phyloP scores from a whole-genome alignment of 2,113 vertebrate species.

The Clarias macrocephalus region DNA sequence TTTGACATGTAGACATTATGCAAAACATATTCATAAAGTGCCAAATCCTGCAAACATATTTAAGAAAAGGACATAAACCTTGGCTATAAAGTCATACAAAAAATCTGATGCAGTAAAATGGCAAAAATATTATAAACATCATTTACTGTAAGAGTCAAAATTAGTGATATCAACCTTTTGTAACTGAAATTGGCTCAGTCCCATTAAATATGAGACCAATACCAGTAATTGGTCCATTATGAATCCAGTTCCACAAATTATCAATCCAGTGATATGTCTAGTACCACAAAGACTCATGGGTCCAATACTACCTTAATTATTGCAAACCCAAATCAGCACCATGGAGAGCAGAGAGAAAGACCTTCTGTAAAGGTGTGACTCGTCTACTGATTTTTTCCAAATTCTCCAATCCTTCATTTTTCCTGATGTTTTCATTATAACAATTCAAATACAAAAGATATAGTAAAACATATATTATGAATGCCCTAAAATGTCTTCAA shows the following conservation, averaged over 20 bases:
- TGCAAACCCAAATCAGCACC: constrained; percentile 34
- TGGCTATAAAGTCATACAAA: neutral
- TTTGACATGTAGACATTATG: neutral
- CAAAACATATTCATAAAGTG: neutral
- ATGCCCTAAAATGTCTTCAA: neutral
- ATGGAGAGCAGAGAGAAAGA: constrained; percentile 38
- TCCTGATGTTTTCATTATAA: too few relatives aligned
- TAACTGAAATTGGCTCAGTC: neutral
- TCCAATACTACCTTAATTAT: neutral
- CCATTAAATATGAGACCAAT: neutral
- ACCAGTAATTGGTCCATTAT: neutral
- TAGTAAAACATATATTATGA: neutral
- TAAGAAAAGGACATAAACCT: too few relatives aligned
- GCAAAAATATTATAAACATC: neutral
- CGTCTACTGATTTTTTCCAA: neutral
- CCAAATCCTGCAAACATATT: neutral
- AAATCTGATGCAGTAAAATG: neutral
- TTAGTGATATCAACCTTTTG: neutral
- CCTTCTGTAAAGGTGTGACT: neutral
- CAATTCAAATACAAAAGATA: neutral
- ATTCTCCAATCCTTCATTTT: neutral
- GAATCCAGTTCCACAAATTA: neutral
- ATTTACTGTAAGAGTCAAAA: neutral
- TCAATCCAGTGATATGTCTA: neutral
- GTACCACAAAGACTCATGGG: neutral